Base-by-base conservation (phyloP, 2,113 vertebrate species). In the Sakesphorus luctuosus region DNA sequence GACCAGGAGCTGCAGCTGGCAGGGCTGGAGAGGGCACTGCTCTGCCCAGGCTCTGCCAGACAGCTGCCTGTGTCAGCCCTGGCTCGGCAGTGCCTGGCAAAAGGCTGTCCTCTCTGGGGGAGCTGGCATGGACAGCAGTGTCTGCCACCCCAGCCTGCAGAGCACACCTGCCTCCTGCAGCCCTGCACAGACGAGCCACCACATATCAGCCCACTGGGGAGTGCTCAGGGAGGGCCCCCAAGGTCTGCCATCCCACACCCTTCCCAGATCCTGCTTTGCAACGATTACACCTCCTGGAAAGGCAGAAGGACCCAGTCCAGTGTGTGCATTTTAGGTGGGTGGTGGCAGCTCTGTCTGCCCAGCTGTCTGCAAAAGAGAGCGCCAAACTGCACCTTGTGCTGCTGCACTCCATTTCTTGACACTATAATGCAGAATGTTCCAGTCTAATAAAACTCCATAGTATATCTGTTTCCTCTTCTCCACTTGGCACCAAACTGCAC, bases 251-350 rank as follows among this genome's bases (percentile, higher is more conserved):
- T 10, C 26, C 15, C 13, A 33, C 20, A 17, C 3, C 18, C n/a
- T 68, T 68, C 46, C 43, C 50, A 85, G 50, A 56, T n/a, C 13
- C 55, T 76, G 40, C 25, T 66, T 89, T 49, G 35, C 23, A 46
- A 46, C 1, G 1, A 35, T 62, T 26, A 47, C 21, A 59, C 3
- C 33, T 71, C 31, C 28, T 36, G 43, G 36, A 49, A 69, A 65
- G 83, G 19, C 18, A 47, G 78, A 56, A 4, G 5, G 44, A 19
- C 8, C 28, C 35, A 15, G 31, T 13, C 12, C n/a, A 2, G 10
- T 1, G 10, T 7, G 38, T 0, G 0, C 3, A 1, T n/a, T 88
- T 80, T 13, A 3, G 12, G 33, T 28, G 20, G 25, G 33, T 31
- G 21, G 10, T 2, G 4, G 31, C 81, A 61, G n/a, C 38, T 58